These are phyloP conservation scores for Frankliniella intonsa DNA, from an alignment of 2,888 invertebrate species.

Conservation along the genomic window DNA sequence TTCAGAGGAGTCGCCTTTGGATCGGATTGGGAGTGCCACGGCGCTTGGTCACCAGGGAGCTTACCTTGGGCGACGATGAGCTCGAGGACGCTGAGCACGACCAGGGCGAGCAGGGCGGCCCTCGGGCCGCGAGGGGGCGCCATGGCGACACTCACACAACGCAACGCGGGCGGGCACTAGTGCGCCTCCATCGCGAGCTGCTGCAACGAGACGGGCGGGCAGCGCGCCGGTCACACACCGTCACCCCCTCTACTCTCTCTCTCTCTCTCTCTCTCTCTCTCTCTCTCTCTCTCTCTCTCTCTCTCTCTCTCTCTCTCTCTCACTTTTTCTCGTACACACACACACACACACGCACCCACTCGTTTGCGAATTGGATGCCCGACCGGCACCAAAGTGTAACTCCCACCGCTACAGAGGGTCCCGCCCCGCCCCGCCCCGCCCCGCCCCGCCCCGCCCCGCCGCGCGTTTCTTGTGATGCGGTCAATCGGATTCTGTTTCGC, in stretches of 20 bases:
- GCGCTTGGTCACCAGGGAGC: neutral
- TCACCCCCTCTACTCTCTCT: neutral
- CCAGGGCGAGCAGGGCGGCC: neutral
- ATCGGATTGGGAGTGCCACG: too few species aligned
- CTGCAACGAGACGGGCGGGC: neutral
- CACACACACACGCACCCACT: neutral
- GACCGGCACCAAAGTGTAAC: neutral
- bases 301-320: neutral
- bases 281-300: constrained; percentile 24
- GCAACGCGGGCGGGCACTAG: neutral
- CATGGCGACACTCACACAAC: neutral
- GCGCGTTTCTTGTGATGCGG: neutral
- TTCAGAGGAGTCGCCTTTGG: too few species aligned
- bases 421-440: neutral
- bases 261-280: constrained; percentile 18
- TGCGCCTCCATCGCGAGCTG: too few species aligned
- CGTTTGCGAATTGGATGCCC: neutral
- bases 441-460: too few species aligned
- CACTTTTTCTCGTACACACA: neutral
- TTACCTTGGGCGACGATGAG: neutral
- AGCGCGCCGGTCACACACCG: neutral
- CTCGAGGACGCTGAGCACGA: neutral
- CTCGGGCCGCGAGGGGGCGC: neutral
- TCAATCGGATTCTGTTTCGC: constrained; percentile 19
- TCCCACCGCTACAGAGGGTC: neutral